Evolutionary conservation across 2,888 invertebrate genomes (phyloP).

Genomic region (Xestia ashworthii): DNA sequence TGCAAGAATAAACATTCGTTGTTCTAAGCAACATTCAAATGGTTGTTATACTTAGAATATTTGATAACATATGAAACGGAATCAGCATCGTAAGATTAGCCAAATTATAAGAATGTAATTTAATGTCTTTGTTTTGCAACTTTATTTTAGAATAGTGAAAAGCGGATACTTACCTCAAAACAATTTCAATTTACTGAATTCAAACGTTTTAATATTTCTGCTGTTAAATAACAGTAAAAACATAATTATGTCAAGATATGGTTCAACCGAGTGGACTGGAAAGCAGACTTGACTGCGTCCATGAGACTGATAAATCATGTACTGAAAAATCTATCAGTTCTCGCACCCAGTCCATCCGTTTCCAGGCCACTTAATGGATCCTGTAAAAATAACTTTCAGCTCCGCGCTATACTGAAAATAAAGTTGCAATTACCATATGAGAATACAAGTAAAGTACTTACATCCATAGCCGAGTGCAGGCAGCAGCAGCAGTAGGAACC

Average conservation of each 20-base stretch:
- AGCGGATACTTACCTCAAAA: background rate
- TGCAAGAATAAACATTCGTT: constrained; percentile 4
- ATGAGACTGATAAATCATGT: background rate
- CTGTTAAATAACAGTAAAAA: background rate
- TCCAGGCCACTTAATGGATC: background rate
- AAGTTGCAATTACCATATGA: background rate
- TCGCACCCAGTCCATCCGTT: background rate
- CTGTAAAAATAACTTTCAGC: background rate
- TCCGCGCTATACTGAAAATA: background rate
- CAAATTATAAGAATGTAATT: background rate
- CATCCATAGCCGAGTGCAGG: constrained; percentile 84
- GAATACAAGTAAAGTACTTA: constrained; percentile 73
- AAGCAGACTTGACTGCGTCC: background rate
- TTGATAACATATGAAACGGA: background rate
- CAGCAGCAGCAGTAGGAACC: constrained; percentile 80
- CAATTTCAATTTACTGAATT: background rate
- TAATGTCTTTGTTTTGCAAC: background rate
- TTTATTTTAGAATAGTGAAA: background rate
- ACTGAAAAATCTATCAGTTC: background rate
- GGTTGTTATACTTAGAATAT: background rate
- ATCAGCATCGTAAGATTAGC: background rate
- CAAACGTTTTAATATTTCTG: background rate
- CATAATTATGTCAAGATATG: background rate
- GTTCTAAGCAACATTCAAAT: background rate
- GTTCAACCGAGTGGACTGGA: background rate